Conservation (phyloP, 2,888 invertebrate genomes). For the Litoditis marina region DNA sequence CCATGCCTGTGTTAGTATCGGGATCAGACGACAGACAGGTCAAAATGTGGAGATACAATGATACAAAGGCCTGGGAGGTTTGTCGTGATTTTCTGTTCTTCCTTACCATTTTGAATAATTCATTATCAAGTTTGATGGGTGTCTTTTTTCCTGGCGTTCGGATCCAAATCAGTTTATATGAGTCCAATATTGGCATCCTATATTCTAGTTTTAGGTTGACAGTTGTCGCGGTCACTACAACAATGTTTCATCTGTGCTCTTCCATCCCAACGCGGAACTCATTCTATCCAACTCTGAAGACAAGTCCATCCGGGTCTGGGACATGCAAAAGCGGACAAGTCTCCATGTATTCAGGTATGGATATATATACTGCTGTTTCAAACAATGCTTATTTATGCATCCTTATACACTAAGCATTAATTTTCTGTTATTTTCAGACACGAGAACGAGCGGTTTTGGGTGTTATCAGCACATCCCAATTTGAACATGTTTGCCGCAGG, state of each 20-base stretch:
- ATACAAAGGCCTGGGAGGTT: slow-evolving; percentile 82
- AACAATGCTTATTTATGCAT: too few species aligned
- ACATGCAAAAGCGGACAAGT: slow-evolving; percentile 89
- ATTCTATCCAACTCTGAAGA: slow-evolving; percentile 96
- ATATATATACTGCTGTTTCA: neutral
- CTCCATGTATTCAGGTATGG: slow-evolving; percentile 78
- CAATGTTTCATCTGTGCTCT: slow-evolving; percentile 94
- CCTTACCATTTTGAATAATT: neutral
- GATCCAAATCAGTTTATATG: neutral
- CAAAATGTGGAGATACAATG: slow-evolving; percentile 81
- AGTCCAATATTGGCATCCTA: too few species aligned
- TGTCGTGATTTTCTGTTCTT: neutral
- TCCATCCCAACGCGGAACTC: slow-evolving; percentile 90
- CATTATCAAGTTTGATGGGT: neutral
- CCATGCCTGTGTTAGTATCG: slow-evolving; percentile 87
- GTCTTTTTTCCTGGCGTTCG: neutral
- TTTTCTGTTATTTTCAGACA: slow-evolving; percentile 66
- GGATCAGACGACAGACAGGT: slow-evolving; percentile 97
- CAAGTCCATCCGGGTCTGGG: slow-evolving; percentile 96
- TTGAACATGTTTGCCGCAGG: slow-evolving; percentile 98
- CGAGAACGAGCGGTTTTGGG: slow-evolving; percentile 97
- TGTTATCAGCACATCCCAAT: slow-evolving; percentile 86
- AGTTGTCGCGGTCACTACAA: slow-evolving; percentile 99
- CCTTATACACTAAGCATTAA: too few species aligned
- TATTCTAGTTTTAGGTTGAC: slow-evolving; percentile 71